Base-by-base conservation (phyloP, 2,113 vertebrate genomes). In the Proteles cristata region DNA sequence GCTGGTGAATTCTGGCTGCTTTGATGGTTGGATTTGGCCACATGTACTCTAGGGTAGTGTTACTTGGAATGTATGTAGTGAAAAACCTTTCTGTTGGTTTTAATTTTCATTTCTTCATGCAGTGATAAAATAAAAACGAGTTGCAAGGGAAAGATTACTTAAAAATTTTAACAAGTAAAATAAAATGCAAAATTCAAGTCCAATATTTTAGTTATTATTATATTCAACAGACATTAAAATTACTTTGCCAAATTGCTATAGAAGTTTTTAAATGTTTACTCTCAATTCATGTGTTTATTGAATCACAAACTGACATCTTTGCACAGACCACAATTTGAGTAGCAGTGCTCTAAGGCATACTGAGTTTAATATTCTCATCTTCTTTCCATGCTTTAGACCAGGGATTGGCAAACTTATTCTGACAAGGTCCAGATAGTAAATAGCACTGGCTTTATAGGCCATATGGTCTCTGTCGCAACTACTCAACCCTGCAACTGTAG, bases 381-480 rank as follows among this genome's bases (percentile, higher is more conserved):
- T 66, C 86, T 50, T 48, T 76, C 58, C 1, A 48, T 17, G 65
- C 85, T 77, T 96, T 90, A 68, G 10, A 82, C 12, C 39, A 15
- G 26, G 63, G 48, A 89, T 84, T 85, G 74, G 73, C 73, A 83
- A 89, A 84, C n/a, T 39, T 87, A 58, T 76, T 58, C 25, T 69
- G 33, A 33, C 50, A 73, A 82, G 39, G 74, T 92, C 85, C 76
- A 91, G 85, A 81, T 15, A 93, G 85, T n/a, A 97, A 90, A 93
- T 55, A 90, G 61, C 45, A 11, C 77, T 90, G 74, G 61, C 79
- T 79, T 55, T 87, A 25, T 2, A 50, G 55, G n/a, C 16, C 87
- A 76, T 87, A 86, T 71, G 92, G 63, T 90, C 53, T 79, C 53
- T 77, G 43, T 90, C 25, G 16, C 31, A 93, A 33, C 16, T 79